Evolutionary conservation across 2,888 invertebrate species (phyloP), one percentile per base, ranked within the genome.

Genomic region (Cosmopolites sordidus): DNA sequence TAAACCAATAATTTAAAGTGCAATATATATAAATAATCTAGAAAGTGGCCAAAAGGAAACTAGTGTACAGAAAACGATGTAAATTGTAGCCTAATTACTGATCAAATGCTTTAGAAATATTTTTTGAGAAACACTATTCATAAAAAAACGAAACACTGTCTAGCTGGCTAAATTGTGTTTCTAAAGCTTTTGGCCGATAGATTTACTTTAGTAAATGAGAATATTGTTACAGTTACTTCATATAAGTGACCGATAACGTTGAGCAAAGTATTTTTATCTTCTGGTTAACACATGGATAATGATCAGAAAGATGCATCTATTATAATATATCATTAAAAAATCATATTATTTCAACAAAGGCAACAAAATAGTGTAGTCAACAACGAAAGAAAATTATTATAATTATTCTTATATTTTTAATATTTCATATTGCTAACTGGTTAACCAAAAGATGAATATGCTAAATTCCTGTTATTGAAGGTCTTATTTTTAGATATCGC

Each of bases 21-120:
- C 48, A 48, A 48, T 48, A 48, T 48, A 48, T 48, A 42, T 43
- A 18, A 42, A 37, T 48, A 33, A 11, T 37, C 12, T 48, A 48
- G 43, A 15, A 18, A 48, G 43, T 48, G 38, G 42, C 43, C 30
- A 48, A 43, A 33, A 33, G 12, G 48, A 43, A 15, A 49, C 41
- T 63, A 63, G 58, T 60, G 61, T 61, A 63, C 61, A 60, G 51
- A 57, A 50, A 44, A 52, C 48, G 48, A 48, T 58, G 58, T 56
- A 56, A 48, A 56, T 56, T 56, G 54, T 58, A 56, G 53, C 53
- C 49, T 54, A 54, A 54, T 58, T 57, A 54, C 22, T 41, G 50
- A 43, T 48, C 18, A 43, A 45, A 30, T 48, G 38, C 33, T 48
- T 43, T 37, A 48, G 42, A 37, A 37, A 42, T 16, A 12, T 47